These are phyloP conservation scores for Rhabdomys dilectus DNA, from an alignment of 2,113 vertebrate genomes.

Conservation along the genomic window DNA sequence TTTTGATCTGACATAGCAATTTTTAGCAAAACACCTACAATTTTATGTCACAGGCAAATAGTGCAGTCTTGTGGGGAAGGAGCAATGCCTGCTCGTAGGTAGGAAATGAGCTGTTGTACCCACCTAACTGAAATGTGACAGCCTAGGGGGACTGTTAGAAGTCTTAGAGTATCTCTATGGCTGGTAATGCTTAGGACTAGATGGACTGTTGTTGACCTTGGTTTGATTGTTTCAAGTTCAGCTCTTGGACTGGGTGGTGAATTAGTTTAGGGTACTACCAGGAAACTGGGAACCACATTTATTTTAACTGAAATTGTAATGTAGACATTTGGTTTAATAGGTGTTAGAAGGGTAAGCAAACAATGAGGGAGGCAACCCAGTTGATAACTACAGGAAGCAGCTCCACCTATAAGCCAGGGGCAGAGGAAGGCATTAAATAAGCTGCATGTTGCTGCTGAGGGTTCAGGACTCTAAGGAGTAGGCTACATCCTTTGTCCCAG, in stretches of 20 bases:
- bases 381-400: not conserved
- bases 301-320: constrained; percentile 11
- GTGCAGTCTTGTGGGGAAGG: not conserved
- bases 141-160: not conserved
- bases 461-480: not conserved
- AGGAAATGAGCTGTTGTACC: not conserved
- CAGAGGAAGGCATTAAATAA: not conserved
- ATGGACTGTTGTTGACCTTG: not conserved
- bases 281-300: constrained; percentile 16
- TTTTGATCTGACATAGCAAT: not conserved
- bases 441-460: not conserved
- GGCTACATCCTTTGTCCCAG: not conserved
- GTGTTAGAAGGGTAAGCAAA: constrained; percentile 23
- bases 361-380: not conserved
- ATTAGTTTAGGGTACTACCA: not conserved
- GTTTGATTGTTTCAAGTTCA: not conserved
- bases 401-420: not conserved
- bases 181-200: not conserved
- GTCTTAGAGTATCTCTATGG: not conserved
- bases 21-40: constrained; percentile 9
- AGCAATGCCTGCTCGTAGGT: not conserved
- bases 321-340: not conserved
- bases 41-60: constrained; percentile 13
- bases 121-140: not conserved
- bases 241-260: not conserved